Evolutionary conservation across 2,113 vertebrate species (phyloP).

Genomic region (Pangasianodon hypophthalmus): DNA sequence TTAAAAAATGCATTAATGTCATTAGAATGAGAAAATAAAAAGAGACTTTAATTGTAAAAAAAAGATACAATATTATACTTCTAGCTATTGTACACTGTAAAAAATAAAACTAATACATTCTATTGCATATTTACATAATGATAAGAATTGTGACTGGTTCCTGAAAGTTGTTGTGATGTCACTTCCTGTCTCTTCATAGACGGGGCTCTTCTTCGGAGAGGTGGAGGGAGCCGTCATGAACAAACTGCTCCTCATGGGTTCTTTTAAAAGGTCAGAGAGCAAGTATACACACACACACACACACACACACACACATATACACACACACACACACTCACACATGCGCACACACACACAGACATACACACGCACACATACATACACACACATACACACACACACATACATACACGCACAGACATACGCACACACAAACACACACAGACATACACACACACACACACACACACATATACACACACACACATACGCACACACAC

Average conservation of each 20-base stretch:
- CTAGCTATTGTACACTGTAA: background rate
- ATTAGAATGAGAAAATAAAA: background rate
- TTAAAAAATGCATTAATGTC: too few relatives aligned
- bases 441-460: background rate
- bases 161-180: background rate
- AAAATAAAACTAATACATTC: background rate
- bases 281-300: slow-evolving; percentile 2
- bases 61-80: background rate
- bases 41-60: background rate
- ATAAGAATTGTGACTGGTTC: too few relatives aligned
- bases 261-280: slow-evolving; percentile 91
- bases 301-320: slow-evolving; percentile 29
- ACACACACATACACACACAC: background rate
- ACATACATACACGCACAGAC: background rate
- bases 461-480: background rate
- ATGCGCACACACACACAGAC: background rate
- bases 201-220: slow-evolving; percentile 94
- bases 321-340: slow-evolving; percentile 10
- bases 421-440: background rate
- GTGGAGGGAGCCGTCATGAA: slow-evolving; percentile 97
- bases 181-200: slow-evolving; percentile 72
- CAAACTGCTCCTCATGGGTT: slow-evolving; percentile 95
- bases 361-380: background rate
- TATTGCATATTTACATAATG: background rate
- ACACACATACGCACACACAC: background rate